Evolutionary conservation across 2,888 invertebrate species (phyloP).

Genomic region (Selenia dentaria): DNA sequence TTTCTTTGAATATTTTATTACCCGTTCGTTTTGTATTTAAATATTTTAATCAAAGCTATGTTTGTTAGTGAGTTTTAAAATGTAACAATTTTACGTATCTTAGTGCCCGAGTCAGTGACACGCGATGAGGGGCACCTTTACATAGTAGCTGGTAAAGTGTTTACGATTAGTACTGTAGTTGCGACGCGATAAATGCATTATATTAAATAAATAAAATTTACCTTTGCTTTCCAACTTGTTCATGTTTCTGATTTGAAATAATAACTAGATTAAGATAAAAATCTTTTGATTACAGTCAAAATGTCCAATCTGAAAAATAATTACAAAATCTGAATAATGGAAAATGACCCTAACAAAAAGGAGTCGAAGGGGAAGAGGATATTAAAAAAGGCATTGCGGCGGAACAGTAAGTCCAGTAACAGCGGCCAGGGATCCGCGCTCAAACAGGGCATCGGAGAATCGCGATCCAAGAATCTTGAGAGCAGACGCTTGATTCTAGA

Average conservation of each 20-base stretch:
- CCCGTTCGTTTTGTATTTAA: conserved; percentile 39
- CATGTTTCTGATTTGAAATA: no score
- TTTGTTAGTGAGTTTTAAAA: conserved; percentile 49
- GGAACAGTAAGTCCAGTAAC: conserved; percentile 67
- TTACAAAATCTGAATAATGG: conserved; percentile 67
- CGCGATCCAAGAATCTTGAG: conserved; percentile 67
- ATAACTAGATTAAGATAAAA: no score
- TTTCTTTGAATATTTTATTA: conserved; percentile 38
- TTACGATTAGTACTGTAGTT: conserved; percentile 25
- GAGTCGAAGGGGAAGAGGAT: conserved; percentile 78
- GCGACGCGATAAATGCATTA: not conserved
- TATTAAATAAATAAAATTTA: not conserved
- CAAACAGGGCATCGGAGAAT: conserved; percentile 52
- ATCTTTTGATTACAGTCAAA: conserved; percentile 59
- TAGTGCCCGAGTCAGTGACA: conserved; percentile 54
- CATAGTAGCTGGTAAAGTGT: conserved; percentile 55
- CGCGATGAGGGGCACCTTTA: conserved; percentile 60
- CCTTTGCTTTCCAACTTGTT: not conserved
- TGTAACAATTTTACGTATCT: conserved; percentile 50
- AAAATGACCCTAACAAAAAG: conserved; percentile 79
- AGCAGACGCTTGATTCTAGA: conserved; percentile 54
- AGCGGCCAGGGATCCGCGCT: conserved; percentile 55
- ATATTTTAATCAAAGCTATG: conserved; percentile 34
- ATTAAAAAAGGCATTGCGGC: conserved; percentile 71
- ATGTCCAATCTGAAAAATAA: conserved; percentile 53